phyloP scores from a whole-genome alignment of 2,888 invertebrate genomes.

The Sinopyrophorus schimmeli region DNA sequence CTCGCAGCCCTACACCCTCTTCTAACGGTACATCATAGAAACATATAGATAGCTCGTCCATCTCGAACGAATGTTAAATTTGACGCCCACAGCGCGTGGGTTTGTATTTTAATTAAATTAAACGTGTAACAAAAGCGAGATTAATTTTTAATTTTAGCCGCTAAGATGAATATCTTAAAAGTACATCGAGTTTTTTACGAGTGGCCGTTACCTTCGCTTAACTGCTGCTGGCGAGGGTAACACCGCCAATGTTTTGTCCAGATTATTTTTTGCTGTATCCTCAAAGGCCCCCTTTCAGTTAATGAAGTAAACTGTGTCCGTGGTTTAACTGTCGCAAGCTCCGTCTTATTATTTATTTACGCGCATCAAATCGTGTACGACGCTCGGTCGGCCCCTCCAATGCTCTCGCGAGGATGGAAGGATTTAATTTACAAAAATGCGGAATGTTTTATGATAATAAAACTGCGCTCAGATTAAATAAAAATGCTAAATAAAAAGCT shows the following conservation, averaged over 20 bases:
- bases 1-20: slow-evolving; percentile 55
- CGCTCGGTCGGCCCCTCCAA: slow-evolving; percentile 27
- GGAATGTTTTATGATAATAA: slow-evolving; percentile 56
- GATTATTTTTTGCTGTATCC: slow-evolving; percentile 54
- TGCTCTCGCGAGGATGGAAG: slow-evolving; percentile 42
- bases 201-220: slow-evolving; percentile 30
- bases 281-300: slow-evolving; percentile 52
- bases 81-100: slow-evolving; percentile 27
- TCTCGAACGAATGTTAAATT: slow-evolving; percentile 34
- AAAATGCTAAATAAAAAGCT: slow-evolving; percentile 56
- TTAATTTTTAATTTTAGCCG: slow-evolving; percentile 56
- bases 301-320: slow-evolving; percentile 52
- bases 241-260: slow-evolving; percentile 47
- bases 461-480: slow-evolving; percentile 55
- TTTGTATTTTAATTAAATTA: slow-evolving; percentile 50
- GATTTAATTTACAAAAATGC: slow-evolving; percentile 55
- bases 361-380: slow-evolving; percentile 44
- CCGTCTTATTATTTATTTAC: slow-evolving; percentile 49
- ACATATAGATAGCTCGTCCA: slow-evolving; percentile 42
- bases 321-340: slow-evolving; percentile 46
- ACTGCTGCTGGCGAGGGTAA: slow-evolving; percentile 45
- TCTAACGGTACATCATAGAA: slow-evolving; percentile 55
- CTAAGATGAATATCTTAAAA: slow-evolving; percentile 43
- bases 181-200: slow-evolving; percentile 42
- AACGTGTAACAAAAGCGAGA: slow-evolving; percentile 55